Base-by-base conservation (phyloP, 2,888 invertebrate genomes). In the Callyntrura guangdongensis region DNA sequence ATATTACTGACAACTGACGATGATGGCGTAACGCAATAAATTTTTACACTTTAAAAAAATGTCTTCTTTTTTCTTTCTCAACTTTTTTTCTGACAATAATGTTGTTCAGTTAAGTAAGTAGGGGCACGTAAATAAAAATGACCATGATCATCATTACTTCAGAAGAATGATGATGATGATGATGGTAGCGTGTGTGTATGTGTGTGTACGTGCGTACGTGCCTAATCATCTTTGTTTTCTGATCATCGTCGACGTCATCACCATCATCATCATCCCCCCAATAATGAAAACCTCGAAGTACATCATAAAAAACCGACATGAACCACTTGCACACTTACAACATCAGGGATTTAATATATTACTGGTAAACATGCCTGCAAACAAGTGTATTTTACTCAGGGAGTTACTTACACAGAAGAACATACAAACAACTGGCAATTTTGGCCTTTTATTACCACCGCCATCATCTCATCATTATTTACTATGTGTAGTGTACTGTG, bases 171-270 rank as follows among this genome's bases (percentile, higher is more conserved):
- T 53, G 53, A 53, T 53, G 4, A 53, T 53, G 9, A 17, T 9
- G 20, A 64, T 22, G 20, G 11, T 64, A 64, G 64, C 64, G 20
- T 64, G 64, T 64, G 64, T 17, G n/a, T n/a, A 27, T 64, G 74
- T 14, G 74, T 74, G 20, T 74, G 69, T 69, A 69, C 69, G 69
- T 69, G 69, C 69, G 69, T 69, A 69, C 69, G 69, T 69, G 69
- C 14, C 36, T 69, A 69, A 69, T 69, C 47, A 74, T 74, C 74
- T 49, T 49, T 20, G 20, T 49, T 74, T 49, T 49, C 20, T 17
- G 5, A 11, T 47, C 20, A 20, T 20, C 49, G 6, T 36, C 36
- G 6, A 36, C 36, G 6, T 6, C 36, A 6, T 36, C 36, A 6
- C 6, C 36, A 6, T 36, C 36, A 36, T 2, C 6, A 36, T 36